Evolutionary conservation across 2,113 vertebrate genomes (phyloP).

Genomic region (Chamaea fasciata): DNA sequence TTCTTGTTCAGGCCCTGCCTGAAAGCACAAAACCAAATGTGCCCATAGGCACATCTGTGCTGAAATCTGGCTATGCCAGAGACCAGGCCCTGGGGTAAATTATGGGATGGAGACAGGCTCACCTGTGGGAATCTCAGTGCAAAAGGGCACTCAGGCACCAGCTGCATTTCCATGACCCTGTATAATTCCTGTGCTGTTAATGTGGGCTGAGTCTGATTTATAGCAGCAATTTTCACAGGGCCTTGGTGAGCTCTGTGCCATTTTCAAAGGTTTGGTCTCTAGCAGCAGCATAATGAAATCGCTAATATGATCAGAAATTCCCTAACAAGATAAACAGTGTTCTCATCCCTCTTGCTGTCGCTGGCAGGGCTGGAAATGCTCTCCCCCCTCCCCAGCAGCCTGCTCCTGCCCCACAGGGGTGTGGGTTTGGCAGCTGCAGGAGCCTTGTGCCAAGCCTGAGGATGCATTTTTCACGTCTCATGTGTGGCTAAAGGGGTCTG

Average conservation of each 20-base stretch:
- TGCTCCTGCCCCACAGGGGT: neutral
- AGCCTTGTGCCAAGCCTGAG: neutral
- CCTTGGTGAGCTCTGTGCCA: neutral
- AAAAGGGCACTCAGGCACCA: neutral
- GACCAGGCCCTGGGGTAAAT: neutral
- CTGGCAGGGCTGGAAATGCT: constrained; percentile 11
- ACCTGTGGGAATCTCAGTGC: neutral
- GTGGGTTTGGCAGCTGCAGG: constrained; percentile 33
- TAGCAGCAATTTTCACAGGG: constrained; percentile 14
- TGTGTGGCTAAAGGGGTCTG: neutral
- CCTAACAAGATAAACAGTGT: constrained; percentile 41
- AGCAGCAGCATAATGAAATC: constrained; percentile 40
- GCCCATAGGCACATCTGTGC: no score
- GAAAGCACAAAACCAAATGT: neutral
- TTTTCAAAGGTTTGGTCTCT: constrained; percentile 41
- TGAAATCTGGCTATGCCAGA: neutral
- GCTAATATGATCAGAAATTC: constrained; percentile 51
- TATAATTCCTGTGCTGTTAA: neutral
- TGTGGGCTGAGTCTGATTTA: neutral
- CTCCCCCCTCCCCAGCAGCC: constrained; percentile 9
- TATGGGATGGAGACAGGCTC: neutral
- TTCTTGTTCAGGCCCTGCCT: neutral
- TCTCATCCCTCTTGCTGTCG: constrained; percentile 49
- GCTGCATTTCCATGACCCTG: neutral
- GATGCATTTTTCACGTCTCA: constrained; percentile 43